Conservation (phyloP, 2,797 vertebrate species). For the Aselliscus stoliczkanus region DNA sequence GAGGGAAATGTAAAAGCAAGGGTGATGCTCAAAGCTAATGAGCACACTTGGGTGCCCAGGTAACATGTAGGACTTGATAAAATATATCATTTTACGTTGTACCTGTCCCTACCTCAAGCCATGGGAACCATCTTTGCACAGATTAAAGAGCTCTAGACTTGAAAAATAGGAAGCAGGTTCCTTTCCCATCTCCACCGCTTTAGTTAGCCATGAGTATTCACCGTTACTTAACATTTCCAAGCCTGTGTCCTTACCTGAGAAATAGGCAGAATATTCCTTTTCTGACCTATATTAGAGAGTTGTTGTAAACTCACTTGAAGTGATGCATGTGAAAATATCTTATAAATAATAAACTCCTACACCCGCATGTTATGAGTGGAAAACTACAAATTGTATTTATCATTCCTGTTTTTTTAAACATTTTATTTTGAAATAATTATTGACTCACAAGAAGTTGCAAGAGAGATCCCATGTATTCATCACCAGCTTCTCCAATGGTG, state of each 20-base stretch:
- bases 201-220: background rate
- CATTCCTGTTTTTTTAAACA: background rate
- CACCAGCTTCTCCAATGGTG: background rate
- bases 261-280: background rate
- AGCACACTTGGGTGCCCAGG: background rate
- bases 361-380: background rate
- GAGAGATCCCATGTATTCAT: background rate
- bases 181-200: background rate
- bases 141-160: background rate
- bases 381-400: background rate
- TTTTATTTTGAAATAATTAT: background rate
- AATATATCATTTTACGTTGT: background rate
- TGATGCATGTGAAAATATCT: background rate
- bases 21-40: background rate
- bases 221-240: background rate
- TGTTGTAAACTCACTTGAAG: background rate
- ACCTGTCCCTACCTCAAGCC: background rate
- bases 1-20: background rate
- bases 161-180: background rate
- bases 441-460: background rate
- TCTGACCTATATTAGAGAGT: conserved; percentile 1
- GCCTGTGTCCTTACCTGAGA: background rate
- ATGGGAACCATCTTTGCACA: background rate
- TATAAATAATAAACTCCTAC: background rate
- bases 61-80: background rate